Conservation (phyloP, 2,797 vertebrate genomes). For the Myoxocephalus aenaeus region DNA sequence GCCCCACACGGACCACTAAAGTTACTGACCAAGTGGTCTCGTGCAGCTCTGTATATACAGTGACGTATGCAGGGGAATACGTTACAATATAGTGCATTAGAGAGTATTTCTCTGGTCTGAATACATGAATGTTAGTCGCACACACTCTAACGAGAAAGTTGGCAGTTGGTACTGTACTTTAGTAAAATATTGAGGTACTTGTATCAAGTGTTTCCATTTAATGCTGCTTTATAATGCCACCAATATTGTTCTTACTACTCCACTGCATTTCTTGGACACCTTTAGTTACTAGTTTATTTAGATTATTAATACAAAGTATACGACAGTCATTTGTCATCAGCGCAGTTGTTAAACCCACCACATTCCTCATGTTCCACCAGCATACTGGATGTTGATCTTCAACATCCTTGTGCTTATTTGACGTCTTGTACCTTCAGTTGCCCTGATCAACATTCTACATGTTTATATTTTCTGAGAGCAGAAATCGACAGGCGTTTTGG, state of each 20-base stretch:
- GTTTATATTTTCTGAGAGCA: constrained; percentile 15
- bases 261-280: neutral
- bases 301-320: neutral
- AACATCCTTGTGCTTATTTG: neutral
- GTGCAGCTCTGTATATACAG: neutral
- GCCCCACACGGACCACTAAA: neutral
- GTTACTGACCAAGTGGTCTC: neutral
- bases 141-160: neutral
- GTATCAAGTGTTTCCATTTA: neutral
- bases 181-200: neutral
- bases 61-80: neutral
- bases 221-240: neutral
- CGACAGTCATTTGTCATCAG: neutral
- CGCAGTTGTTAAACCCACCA: neutral
- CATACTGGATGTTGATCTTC: neutral
- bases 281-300: neutral
- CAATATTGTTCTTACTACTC: neutral
- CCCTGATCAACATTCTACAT: neutral
- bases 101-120: neutral
- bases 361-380: neutral
- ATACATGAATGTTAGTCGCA: neutral
- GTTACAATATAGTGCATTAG: neutral
- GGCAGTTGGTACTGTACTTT: neutral
- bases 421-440: neutral
- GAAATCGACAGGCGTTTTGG: constrained; percentile 23